Evolutionary conservation across 1,140 invertebrate species (phyloP), one percentile per base, ranked within the genome.

Genomic region (Protaetia brevitarsis): DNA sequence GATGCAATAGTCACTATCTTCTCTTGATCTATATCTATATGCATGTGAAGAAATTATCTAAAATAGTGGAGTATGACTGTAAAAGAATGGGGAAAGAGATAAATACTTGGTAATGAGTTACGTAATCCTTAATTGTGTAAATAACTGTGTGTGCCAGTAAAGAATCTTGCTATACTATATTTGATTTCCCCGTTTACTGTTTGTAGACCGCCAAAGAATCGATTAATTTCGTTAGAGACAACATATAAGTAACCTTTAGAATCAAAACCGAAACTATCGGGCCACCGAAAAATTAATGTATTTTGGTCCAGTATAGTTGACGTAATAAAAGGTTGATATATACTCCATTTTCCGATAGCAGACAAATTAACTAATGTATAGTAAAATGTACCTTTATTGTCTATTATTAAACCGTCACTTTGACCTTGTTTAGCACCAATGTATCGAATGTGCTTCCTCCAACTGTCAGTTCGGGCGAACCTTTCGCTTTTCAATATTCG

Each of bases 171-270:
- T 16, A 80, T 67, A 31, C 76, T 66, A 73, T 80, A 34, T 77
- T 79, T 29, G 7, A 29, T 78, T 72, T 64, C 11, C 64, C 61
- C 26, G 75, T 65, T 6, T 68, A 34, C 7, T 69, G 34, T n/a
- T 58, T 41, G 23, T 63, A 30, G 23, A 26, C 28, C 23, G 59
- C 70, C 56, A 19, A 73, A 69, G 65, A 85, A 86, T 68, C 86
- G 87, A 67, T 85, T 86, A 23, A 89, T 69, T n/a, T 82, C 77
- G 74, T 90, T 90, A 1, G 87, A 81, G 2, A 88, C 80, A 4
- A 63, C 61, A 45, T 63, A 63, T 27, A 67, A 30, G 36, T 63
- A 29, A 10, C 66, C 66, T 29, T 13, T 34, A 36, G n/a, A 31
- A 34, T 65, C 61, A 34, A 65, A 30, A 13, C 28, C 56, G 21